Conservation (phyloP, 2,797 vertebrate genomes). For the Artibeus lituratus region DNA sequence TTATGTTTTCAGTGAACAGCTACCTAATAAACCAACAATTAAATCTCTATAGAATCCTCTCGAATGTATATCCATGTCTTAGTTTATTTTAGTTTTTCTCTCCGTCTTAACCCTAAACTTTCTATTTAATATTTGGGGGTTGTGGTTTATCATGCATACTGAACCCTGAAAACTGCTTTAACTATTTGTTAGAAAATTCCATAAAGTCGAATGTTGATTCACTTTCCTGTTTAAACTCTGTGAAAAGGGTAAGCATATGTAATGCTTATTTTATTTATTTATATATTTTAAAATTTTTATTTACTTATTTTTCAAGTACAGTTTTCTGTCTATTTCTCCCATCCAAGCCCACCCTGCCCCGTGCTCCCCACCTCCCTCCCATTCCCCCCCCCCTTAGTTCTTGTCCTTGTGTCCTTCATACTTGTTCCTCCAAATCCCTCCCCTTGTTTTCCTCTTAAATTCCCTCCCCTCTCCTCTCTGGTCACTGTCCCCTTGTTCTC, state of each 20-base stretch:
- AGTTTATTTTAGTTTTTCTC: background rate
- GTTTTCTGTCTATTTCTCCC: too few species aligned
- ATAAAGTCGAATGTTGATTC: background rate
- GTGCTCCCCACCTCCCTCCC: too few species aligned
- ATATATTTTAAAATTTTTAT: too few species aligned
- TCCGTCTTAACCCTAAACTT: background rate
- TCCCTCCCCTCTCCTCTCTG: too few species aligned
- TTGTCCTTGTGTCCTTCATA: too few species aligned
- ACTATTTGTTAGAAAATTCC: slow-evolving; percentile 2
- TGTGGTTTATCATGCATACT: background rate
- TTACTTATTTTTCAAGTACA: too few species aligned
- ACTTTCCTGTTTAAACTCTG: slow-evolving; percentile 16
- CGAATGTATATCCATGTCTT: background rate
- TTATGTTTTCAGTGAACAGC: background rate
- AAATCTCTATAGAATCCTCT: background rate
- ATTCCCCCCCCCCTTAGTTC: too few species aligned
- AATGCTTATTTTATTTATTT: slow-evolving; percentile 36
- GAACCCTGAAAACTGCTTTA: background rate
- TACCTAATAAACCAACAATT: background rate
- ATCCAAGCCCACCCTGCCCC: too few species aligned
- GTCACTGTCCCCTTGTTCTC: too few species aligned
- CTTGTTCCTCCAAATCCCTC: too few species aligned
- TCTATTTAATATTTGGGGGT: background rate
- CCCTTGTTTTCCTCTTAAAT: too few species aligned
- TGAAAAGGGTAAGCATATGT: background rate